Conservation (phyloP, 2,113 vertebrate species). For the Mirza zaza region DNA sequence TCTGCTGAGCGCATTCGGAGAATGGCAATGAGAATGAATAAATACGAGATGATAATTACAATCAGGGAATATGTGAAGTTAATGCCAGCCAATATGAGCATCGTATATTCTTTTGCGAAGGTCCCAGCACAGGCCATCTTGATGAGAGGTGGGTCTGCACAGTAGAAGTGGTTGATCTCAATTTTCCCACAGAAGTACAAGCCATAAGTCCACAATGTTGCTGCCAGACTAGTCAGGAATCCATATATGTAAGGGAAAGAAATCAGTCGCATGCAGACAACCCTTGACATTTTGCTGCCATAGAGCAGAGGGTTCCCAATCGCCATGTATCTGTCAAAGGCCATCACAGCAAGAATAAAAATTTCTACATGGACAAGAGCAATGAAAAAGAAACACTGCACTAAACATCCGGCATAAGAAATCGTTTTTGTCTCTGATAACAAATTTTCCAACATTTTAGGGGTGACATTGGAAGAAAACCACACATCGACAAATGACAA, state of each 20-base stretch:
- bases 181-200: constrained; percentile 70
- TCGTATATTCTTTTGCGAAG: constrained; percentile 50
- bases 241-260: constrained; percentile 48
- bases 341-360: constrained; percentile 64
- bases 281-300: constrained; percentile 54
- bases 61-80: constrained; percentile 34
- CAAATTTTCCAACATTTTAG: constrained; percentile 65
- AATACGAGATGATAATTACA: constrained; percentile 26
- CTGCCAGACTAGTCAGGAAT: constrained; percentile 72
- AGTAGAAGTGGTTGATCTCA: constrained; percentile 81
- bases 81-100: not conserved
- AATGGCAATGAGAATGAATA: constrained; percentile 53
- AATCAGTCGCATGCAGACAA: constrained; percentile 19
- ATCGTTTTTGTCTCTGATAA: constrained; percentile 56
- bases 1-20: constrained; percentile 22
- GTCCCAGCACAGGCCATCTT: constrained; percentile 67
- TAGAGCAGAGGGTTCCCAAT: constrained; percentile 54
- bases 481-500: constrained; percentile 71
- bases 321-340: constrained; percentile 51
- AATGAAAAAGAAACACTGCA: constrained; percentile 58
- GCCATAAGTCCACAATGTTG: constrained; percentile 69
- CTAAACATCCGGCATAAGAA: constrained; percentile 38
- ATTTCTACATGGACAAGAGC: constrained; percentile 55
- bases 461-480: constrained; percentile 67
- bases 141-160: constrained; percentile 78